Base-by-base conservation (phyloP, 2,797 vertebrate species). In the Rhinophrynus dorsalis region DNA sequence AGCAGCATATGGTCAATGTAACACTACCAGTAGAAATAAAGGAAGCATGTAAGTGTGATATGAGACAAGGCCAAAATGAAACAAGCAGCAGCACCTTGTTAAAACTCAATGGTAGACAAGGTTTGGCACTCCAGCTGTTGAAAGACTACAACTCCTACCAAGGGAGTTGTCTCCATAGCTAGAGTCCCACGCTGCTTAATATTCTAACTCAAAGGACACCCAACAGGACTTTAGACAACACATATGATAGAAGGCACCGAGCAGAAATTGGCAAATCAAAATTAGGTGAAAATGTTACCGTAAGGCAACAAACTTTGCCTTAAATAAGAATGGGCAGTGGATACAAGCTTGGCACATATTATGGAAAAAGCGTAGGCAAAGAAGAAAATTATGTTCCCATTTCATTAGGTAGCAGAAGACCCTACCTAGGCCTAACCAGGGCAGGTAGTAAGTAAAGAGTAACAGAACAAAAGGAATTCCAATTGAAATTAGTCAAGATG, bases 311-410 rank as follows among this genome's bases (percentile, higher is more conserved):
- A 17, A 44, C 15, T 48, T 50, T 50, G 60, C 30, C 29, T 50
- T 33, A 29, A 3, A 37, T n/a, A 9, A 13, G 12, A 35, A 47
- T 47, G 21, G 64, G 40, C 52, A 56, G 38, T 67, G 54, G 40
- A 42, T 23, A 57, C 42, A 12, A 50, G 24, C 32, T 65, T 65
- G 68, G 68, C 68, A 72, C 68, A 51, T 55, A 26, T n/a, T 38
- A 15, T 17, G 27, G 60, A 18, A 32, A 2, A 3, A 50, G 20
- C 20, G 30, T 29, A 42, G 23, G 15, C 3, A 29, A 38, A 55
- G 8, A 55, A 13, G 10, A 12, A 10, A 33, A 1, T 24, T 26
- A 0, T 26, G 9, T 3, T 33, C 6, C 21, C 27, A 38, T 6
- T 8, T 9, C 7, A 29, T 11, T 20, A 26, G 29, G 15, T 47